Evolutionary conservation across 1,140 invertebrate genomes (phyloP).

Genomic region (Batillaria attramentaria): DNA sequence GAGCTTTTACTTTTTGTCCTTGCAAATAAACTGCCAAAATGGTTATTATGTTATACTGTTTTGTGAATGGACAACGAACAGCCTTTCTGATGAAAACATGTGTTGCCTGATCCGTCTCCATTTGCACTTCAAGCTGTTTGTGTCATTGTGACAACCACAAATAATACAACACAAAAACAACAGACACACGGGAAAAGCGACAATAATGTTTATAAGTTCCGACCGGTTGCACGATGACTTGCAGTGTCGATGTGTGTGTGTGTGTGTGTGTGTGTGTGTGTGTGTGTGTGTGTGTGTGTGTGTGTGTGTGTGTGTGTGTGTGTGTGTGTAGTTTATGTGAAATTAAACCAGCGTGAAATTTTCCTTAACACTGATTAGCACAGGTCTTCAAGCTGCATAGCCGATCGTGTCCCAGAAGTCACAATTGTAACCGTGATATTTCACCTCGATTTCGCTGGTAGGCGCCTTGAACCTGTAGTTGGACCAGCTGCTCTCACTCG

Average conservation of each 20-base stretch:
- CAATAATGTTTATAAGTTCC: too few relatives aligned
- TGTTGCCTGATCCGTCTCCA: too few relatives aligned
- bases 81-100: too few relatives aligned
- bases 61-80: too few relatives aligned
- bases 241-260: background rate
- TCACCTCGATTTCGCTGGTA: conserved; percentile 33
- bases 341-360: background rate
- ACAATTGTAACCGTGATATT: conserved; percentile 46
- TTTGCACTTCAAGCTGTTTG: too few relatives aligned
- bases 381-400: conserved; percentile 37
- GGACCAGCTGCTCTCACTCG: conserved; percentile 21
- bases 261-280: conserved; percentile 5
- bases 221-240: too few relatives aligned
- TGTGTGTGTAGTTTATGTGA: background rate
- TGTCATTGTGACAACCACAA: too few relatives aligned
- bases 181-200: too few relatives aligned
- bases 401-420: conserved; percentile 58
- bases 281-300: conserved; percentile 6
- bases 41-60: too few relatives aligned
- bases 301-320: background rate
- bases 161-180: too few relatives aligned
- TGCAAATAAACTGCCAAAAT: too few relatives aligned
- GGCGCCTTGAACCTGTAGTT: conserved; percentile 50
- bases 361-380: background rate
- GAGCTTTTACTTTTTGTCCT: too few relatives aligned